Evolutionary conservation across 2,113 vertebrate genomes (phyloP).

Genomic region (Cephalopterus ornatus): DNA sequence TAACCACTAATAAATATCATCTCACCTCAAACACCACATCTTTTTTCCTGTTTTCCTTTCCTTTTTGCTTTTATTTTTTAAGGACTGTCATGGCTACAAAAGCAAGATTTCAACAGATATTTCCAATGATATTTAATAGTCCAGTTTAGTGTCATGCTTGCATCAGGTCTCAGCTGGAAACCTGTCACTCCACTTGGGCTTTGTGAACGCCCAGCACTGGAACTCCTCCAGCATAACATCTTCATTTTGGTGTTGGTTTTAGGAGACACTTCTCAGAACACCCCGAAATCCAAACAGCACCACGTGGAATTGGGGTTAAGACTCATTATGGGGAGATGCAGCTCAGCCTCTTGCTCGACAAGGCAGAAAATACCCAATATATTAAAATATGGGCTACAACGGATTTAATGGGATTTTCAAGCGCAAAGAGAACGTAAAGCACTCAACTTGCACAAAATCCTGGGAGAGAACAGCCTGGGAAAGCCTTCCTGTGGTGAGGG

Average conservation of each 20-base stretch:
- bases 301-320: accelerated
- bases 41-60: not conserved
- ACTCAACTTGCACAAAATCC: not conserved
- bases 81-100: too few species aligned
- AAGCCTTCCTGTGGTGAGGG: not conserved
- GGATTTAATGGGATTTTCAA: not conserved
- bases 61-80: not conserved
- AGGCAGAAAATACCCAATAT: not conserved
- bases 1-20: not conserved
- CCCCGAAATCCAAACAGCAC: not conserved
- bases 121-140: not conserved
- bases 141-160: not conserved
- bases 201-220: not conserved
- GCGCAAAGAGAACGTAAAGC: not conserved
- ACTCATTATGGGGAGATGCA: not conserved
- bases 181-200: not conserved
- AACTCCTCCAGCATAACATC: not conserved
- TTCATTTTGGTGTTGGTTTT: not conserved
- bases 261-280: not conserved
- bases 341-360: not conserved
- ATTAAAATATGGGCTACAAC: not conserved
- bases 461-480: not conserved
- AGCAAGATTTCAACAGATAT: not conserved
- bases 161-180: not conserved
- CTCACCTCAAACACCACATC: not conserved